phyloP scores from a whole-genome alignment of 2,797 vertebrate genomes.

The Malacoctenus gilli region DNA sequence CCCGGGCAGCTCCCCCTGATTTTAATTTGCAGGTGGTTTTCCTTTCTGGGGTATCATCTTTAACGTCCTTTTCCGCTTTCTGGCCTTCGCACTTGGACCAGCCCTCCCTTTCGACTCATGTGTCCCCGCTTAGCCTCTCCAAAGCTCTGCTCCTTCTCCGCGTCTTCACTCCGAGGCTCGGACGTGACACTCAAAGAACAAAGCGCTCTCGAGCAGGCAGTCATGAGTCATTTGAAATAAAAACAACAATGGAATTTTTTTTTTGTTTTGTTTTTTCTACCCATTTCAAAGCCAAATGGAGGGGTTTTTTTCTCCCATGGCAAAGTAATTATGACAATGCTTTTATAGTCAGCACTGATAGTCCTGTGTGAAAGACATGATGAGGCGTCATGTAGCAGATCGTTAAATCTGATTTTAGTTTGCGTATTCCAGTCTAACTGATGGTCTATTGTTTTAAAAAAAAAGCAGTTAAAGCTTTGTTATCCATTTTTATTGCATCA shows the following conservation, averaged over 20 bases:
- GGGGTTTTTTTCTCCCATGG: too few species aligned
- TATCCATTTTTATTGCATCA: conserved; percentile 2
- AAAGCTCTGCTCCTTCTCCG: conserved; percentile 11
- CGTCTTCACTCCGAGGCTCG: conserved; percentile 3
- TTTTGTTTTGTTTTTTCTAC: too few species aligned
- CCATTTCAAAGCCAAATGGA: too few species aligned
- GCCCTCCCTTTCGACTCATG: conserved; percentile 35
- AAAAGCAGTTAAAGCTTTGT: conserved; percentile 15
- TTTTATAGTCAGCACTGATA: too few species aligned
- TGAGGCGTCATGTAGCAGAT: too few species aligned
- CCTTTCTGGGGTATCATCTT: conserved; percentile 67
- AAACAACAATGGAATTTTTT: conserved; percentile 10
- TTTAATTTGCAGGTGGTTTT: conserved; percentile 66
- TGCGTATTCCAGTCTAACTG: too few species aligned
- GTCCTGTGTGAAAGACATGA: too few species aligned
- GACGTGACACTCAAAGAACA: conserved; percentile 7
- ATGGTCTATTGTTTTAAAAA: too few species aligned
- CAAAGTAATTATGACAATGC: not conserved
- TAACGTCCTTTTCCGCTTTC: conserved; percentile 34
- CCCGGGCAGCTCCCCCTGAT: conserved; percentile 42
- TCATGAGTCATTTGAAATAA: conserved; percentile 8
- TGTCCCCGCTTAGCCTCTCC: conserved; percentile 43
- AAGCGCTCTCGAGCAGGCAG: conserved; percentile 7
- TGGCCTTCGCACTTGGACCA: conserved; percentile 22
- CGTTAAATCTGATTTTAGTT: too few species aligned